Evolutionary conservation across 2,888 invertebrate genomes (phyloP), one percentile per base, ranked within the genome.

Genomic region (Amiota communis): DNA sequence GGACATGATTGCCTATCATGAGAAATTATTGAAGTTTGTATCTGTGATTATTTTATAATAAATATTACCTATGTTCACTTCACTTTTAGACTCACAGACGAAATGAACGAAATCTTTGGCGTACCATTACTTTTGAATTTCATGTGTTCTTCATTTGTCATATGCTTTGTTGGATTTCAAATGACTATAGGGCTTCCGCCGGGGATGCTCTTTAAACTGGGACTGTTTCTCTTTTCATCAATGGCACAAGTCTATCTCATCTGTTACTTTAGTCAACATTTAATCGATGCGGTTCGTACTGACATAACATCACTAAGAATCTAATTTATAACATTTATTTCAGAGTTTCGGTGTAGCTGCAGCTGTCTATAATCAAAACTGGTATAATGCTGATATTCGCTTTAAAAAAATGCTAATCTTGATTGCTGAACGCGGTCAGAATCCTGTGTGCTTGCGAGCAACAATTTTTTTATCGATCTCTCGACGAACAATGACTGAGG

Each of bases 111-210:
- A 0, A 77, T 83, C 0, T 86, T 86, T 59, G 81, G 83, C 0
- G 49, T 82, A 48, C 78, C 86, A 0, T 67, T 86, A 65, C 73
- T 86, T 1, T 72, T 85, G 17, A 87, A 87, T 70, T 86, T 87
- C 57, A 70, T 80, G 8, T 78, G 80, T 15, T 83, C 86, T 15
- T 81, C 84, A 0, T 74, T 86, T 11, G 80, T 85, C 72, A 81
- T 84, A 70, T 84, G 84, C 72, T 78, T 84, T 53, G 78, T 81
- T 23, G 81, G 81, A 20, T 80, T 84, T 72, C 83, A 83, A 75
- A 78, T 83, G 75, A 86, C 83, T 0, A 78, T 82, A 8, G 83
- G 82, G 1, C 71, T 78, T 8, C 71, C 76, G 1, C 70, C 71
- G 0, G 75, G 78, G 23, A 77, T 80, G 6, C 70, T 77, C 1